Conservation (phyloP, 2,888 invertebrate genomes). For the Pseudococcus longispinus region DNA sequence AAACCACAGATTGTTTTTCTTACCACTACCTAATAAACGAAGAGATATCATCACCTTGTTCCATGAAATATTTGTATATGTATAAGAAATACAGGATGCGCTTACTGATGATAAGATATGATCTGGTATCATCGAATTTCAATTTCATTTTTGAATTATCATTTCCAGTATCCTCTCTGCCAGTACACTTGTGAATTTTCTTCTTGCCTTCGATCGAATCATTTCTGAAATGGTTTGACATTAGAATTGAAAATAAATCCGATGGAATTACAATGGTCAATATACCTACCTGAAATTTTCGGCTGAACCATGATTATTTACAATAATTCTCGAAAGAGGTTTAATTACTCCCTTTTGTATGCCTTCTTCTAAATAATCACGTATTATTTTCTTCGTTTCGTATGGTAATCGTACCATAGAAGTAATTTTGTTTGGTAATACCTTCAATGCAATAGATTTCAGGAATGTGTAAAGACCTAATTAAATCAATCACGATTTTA, state of each 20-base stretch:
- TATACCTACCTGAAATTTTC: neutral
- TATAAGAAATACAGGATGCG: neutral
- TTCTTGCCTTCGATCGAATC: neutral
- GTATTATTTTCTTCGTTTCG: conserved; percentile 67
- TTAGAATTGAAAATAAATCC: neutral
- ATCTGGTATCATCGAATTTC: conserved; percentile 24
- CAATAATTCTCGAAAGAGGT: conserved; percentile 68
- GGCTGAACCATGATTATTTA: neutral
- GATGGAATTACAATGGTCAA: neutral
- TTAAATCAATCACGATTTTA: neutral
- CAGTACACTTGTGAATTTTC: neutral
- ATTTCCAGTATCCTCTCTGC: neutral
- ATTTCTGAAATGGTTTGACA: neutral
- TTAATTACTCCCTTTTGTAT: conserved; percentile 72
- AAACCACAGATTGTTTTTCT: conserved; percentile 51
- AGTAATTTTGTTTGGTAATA: conserved; percentile 66
- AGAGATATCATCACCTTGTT: neutral
- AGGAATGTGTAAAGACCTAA: conserved; percentile 68
- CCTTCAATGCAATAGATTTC: conserved; percentile 69
- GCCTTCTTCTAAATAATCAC: conserved; percentile 69
- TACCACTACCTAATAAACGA: conserved; percentile 21
- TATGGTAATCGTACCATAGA: conserved; percentile 65
- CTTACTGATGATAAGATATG: conserved; percentile 38
- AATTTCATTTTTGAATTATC: neutral
- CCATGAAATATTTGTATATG: neutral